Evolutionary conservation across 2,888 invertebrate genomes (phyloP), one percentile per base, ranked within the genome.

Genomic region (Tholera decimalis): DNA sequence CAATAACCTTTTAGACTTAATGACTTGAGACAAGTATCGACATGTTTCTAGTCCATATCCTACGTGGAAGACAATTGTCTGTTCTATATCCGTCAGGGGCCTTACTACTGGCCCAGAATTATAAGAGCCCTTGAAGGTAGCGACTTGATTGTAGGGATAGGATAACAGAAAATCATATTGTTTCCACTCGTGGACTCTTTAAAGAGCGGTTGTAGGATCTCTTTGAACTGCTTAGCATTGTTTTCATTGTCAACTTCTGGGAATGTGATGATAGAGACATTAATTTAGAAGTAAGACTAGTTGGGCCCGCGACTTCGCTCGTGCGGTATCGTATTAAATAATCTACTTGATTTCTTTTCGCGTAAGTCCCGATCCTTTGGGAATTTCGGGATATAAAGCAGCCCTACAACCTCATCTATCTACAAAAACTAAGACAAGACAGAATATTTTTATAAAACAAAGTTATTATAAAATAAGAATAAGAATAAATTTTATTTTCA

Each of bases 1-100:
- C 67, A 59, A 73, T 71, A 73, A 71, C 74, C 67, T 71, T 51
- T 55, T 50, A 51, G 59, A 59, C 54, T 59, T 71, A 59, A 71
- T 54, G 71, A 44, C 39, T 49, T 28, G 49, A 50, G 74, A 73
- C 73, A 66, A 66, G 67, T 41, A 73, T 73, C 67, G 59, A 71
- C 71, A 30, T 28, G 74, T 41, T 72, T 39, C 30, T 39, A 51
- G 46, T 50, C 35, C 53, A 44, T 28, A 30, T 53, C 61, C 51
- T 53, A 60, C 8, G 47, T 26, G 30, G 62, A 24, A 56, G 24
- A 70, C 73, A 72, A 70, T 72, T 20, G 56, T 30, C 49, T 71
- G 54, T 26, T 41, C 67, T 66, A 44, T 59, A 66, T 71, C 43
- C 66, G 66, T 55, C 59, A 35, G 18, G 13, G 30, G 8, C 11